Evolutionary conservation across 2,888 invertebrate genomes (phyloP), one percentile per base, ranked within the genome.

Genomic region (Mythimna vitellina): DNA sequence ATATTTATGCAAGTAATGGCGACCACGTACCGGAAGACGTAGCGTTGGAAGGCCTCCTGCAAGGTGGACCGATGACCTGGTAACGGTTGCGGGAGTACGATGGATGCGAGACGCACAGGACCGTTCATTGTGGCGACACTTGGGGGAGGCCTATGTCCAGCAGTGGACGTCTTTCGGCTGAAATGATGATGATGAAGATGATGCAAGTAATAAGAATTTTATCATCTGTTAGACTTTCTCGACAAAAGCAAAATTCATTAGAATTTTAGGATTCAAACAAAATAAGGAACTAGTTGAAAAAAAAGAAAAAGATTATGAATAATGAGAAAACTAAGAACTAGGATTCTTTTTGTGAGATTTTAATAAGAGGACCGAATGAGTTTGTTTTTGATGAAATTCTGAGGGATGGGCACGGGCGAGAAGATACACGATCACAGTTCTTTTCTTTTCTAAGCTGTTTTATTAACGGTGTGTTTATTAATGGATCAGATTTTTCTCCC

Each of bases 401-500:
- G 20, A 20, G 49, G 20, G 20, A 6, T 20, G 42, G 0, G 25
- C 10, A 0, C 17, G 10, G 1, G 4, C 29, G 29, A 29, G 29
- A 29, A 29, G 29, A 29, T 29, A 29, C 29, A 29, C 29, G 29
- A 3, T 12, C 20, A 62, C 42, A 42, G 42, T 42, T 42, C 12
- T 63, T n/a, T 22, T 35, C 4, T 32, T 25, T 56, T 9, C n/a
- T 25, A 12, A 22, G 3, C 20, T n/a, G 56, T 38, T n/a, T 10
- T 35, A 71, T 25, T 35, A 35, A 14, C 5, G 14, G 35, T 35
- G 35, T 35, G 10, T 9, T 35, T 35, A 35, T 35, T 35, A 35
- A 35, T 35, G 8, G 64, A 64, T 68, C 54, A 65, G 38, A 68
- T 54, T 56, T 56, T 38, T 25, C 9, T 75, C 51, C 22, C 42